Base-by-base conservation (phyloP, 35 echinoderm and acorn worm species). In the Chiridota heheva region DNA sequence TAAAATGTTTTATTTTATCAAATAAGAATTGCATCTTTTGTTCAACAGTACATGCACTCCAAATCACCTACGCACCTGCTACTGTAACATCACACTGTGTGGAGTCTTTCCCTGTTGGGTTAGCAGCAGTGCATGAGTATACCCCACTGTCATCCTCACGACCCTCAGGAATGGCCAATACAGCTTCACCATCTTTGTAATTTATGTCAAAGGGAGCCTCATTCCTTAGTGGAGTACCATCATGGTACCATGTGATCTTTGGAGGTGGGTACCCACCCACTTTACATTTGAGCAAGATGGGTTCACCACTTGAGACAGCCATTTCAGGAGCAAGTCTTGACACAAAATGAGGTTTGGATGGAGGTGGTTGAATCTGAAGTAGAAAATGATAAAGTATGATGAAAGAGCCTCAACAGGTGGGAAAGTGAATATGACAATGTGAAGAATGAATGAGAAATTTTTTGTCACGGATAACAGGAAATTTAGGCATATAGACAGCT, bases 161-260 rank as follows among this genome's bases (percentile, higher is more conserved):
- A 1, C 81, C 47, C 56, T 90, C 71, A 37, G 36, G 43, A 30
- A 90, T 44, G 42, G 47, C 44, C 31, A 90, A 63, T 43, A 55
- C 47, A n/a, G 79, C 60, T 39, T 86, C 81, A 46, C 73, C 72
- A 46, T 69, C 45, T 6, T 78, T 41, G 44, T 65, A 85, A 40
- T 60, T 56, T 16, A 90, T 82, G 61, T 77, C 70, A 44, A 77
- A 90, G 6, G 83, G 82, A 1, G 53, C 56, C n/a, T 61, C 82
- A 37, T 85, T 83, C 24, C 56, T 44, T 5, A 90, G 49, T 36
- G 74, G 76, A 36, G 38, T 71, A 31, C 77, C 90, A 28, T 92
- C 67, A 41, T 87, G 87, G 67, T 78, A 92, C 90, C 90, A 92
- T 3, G 72, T 72, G 45, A 83, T 73, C 17, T 80, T 59, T 3